Evolutionary conservation across 2,888 invertebrate species (phyloP).

Genomic region (Galerucella calmariensis): DNA sequence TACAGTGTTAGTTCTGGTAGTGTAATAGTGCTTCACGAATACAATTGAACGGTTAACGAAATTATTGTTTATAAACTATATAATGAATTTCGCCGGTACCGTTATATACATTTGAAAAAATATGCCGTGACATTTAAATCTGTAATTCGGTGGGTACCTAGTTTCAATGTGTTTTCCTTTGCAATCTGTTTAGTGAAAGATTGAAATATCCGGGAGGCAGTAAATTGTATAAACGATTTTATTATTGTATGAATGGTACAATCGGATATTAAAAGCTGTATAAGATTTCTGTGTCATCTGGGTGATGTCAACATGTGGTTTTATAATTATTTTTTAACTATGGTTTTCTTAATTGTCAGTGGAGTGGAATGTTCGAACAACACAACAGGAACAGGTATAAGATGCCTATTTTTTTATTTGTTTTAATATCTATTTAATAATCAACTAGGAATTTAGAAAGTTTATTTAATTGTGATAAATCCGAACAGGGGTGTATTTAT

Average conservation of each 20-base stretch:
- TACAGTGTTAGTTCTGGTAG: not conserved
- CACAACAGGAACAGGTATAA: constrained; percentile 13
- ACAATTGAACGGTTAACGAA: not conserved
- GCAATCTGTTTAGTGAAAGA: constrained; percentile 5
- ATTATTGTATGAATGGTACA: not conserved
- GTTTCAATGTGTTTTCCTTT: not conserved
- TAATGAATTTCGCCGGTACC: not conserved
- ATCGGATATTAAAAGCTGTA: not conserved
- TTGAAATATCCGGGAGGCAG: constrained; percentile 14
- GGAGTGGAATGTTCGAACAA: constrained; percentile 20
- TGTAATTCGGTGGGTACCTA: not conserved
- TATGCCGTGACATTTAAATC: not conserved
- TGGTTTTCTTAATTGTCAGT: constrained; percentile 15
- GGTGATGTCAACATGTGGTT: constrained; percentile 21
- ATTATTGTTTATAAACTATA: constrained; percentile 5
- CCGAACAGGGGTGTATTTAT: no score
- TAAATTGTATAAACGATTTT: constrained; percentile 12
- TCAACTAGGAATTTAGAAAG: not conserved
- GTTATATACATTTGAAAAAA: not conserved
- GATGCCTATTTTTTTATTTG: not conserved
- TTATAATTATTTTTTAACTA: constrained; percentile 1
- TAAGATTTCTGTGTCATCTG: constrained; percentile 11
- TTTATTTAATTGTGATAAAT: no score
- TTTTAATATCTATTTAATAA: constrained; percentile 3
- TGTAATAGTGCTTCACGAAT: not conserved